phyloP scores from a whole-genome alignment of 2,113 vertebrate genomes.

The Amblyornis subalaris region DNA sequence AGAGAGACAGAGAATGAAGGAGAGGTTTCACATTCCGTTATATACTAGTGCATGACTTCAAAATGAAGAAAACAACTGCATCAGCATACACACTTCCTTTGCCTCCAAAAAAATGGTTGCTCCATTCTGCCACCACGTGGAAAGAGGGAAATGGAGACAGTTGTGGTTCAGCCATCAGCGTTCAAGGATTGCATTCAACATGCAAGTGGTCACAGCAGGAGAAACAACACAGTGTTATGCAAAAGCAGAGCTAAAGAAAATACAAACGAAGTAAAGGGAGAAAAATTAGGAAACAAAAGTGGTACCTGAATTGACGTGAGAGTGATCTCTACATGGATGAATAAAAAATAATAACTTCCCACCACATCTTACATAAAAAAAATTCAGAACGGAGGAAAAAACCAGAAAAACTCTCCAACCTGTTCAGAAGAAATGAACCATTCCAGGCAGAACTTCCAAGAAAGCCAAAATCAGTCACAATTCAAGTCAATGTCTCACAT shows the following conservation, averaged over 20 bases:
- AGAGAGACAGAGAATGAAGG: neutral
- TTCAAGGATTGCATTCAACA: neutral
- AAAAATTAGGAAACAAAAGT: neutral
- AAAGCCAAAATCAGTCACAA: neutral
- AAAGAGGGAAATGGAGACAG: neutral
- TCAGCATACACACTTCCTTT: fast-evolving
- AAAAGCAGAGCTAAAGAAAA: neutral
- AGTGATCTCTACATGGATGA: neutral
- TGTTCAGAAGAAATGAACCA: neutral
- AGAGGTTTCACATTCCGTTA: neutral
- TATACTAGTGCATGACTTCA: neutral
- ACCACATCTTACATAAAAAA: neutral
- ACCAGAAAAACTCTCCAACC: neutral
- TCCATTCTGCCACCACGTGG: neutral
- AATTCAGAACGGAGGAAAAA: neutral
- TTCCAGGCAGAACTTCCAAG: neutral
- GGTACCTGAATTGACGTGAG: neutral
- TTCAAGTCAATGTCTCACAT: neutral
- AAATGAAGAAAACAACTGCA: fast-evolving
- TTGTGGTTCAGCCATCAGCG: fast-evolving
- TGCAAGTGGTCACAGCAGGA: neutral
- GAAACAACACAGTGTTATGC: neutral
- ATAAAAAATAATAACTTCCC: too few species aligned
- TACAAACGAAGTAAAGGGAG: neutral
- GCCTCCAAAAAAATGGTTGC: neutral